Conservation (phyloP, 2,797 vertebrate species). For the Orestias chungarensis region DNA sequence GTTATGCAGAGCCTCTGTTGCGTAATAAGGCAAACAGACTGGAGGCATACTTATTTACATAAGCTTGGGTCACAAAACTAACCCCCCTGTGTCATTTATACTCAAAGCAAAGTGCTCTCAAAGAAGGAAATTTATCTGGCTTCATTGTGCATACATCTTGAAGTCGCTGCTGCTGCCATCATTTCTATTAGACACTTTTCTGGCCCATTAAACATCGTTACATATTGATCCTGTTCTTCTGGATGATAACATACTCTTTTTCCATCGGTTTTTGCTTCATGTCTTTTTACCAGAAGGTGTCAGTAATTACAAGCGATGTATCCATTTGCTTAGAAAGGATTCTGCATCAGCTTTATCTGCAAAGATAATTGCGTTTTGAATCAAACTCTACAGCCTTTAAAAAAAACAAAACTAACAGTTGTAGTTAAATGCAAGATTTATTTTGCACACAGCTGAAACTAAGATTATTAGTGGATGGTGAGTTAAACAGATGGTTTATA, state of each 20-base stretch:
- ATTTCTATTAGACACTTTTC: conserved; percentile 76
- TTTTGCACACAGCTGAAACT: background rate
- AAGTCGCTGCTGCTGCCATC: conserved; percentile 63
- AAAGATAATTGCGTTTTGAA: background rate
- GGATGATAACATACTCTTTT: conserved; percentile 63
- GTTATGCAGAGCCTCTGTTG: conserved; percentile 42
- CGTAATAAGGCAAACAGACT: conserved; percentile 67
- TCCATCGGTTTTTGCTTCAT: conserved; percentile 55
- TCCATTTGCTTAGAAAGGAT: background rate
- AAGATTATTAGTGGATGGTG: background rate
- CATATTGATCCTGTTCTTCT: conserved; percentile 69
- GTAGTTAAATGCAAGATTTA: background rate
- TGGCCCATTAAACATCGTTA: conserved; percentile 77
- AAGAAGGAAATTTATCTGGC: conserved; percentile 68
- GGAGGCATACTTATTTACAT: conserved; percentile 74
- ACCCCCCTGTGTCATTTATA: conserved; percentile 61
- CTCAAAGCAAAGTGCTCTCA: conserved; percentile 66
- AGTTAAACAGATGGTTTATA: background rate
- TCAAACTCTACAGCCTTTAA: background rate
- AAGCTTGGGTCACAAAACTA: conserved; percentile 69
- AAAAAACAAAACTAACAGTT: background rate
- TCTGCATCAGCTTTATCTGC: background rate
- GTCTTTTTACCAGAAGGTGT: conserved; percentile 46
- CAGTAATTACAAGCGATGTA: conserved; percentile 28
- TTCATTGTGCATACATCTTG: conserved; percentile 67